phyloP scores from a whole-genome alignment of 2,113 vertebrate genomes.

The Carettochelys insculpta region DNA sequence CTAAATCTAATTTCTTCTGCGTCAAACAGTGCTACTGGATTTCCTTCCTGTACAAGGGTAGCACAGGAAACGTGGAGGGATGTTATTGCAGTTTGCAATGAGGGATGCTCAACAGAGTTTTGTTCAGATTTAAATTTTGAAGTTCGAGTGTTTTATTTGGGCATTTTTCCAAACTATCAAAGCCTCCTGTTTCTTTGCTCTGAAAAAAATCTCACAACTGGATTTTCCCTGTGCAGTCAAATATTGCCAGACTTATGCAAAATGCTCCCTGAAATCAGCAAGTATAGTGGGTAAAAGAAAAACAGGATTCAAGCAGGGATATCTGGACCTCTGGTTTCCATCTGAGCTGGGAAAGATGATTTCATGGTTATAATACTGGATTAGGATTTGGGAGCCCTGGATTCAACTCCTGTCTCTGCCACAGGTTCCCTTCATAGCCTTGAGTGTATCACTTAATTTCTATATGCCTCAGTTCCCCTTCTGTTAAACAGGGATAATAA shows the following conservation, averaged over 20 bases:
- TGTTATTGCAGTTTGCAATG: slow-evolving; percentile 64
- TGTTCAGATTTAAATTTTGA: slow-evolving; percentile 60
- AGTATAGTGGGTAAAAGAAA: slow-evolving; percentile 48
- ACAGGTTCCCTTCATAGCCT: slow-evolving; percentile 11
- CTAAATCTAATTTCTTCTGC: slow-evolving; percentile 74
- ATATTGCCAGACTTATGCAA: slow-evolving; percentile 27
- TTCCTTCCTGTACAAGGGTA: slow-evolving; percentile 58
- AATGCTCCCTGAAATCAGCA: not conserved
- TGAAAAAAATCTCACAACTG: slow-evolving; percentile 11
- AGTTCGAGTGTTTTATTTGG: slow-evolving; percentile 60
- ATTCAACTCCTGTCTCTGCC: slow-evolving; percentile 6
- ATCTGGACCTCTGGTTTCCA: slow-evolving; percentile 45
- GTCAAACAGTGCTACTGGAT: slow-evolving; percentile 70
- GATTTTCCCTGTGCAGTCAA: not conserved
- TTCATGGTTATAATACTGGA: slow-evolving; percentile 14
- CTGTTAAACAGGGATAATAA: slow-evolving; percentile 9
- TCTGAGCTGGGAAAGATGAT: slow-evolving; percentile 56
- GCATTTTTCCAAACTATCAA: slow-evolving; percentile 44
- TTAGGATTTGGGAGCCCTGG: slow-evolving; percentile 31
- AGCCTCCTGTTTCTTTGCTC: not conserved
- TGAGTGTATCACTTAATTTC: slow-evolving; percentile 28
- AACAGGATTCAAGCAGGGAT: slow-evolving; percentile 51
- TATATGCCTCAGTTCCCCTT: slow-evolving; percentile 14
- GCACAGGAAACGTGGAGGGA: slow-evolving; percentile 62
- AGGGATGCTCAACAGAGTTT: slow-evolving; percentile 67